Evolutionary conservation across 2,113 vertebrate genomes (phyloP).

Genomic region (Spheniscus mendiculus): DNA sequence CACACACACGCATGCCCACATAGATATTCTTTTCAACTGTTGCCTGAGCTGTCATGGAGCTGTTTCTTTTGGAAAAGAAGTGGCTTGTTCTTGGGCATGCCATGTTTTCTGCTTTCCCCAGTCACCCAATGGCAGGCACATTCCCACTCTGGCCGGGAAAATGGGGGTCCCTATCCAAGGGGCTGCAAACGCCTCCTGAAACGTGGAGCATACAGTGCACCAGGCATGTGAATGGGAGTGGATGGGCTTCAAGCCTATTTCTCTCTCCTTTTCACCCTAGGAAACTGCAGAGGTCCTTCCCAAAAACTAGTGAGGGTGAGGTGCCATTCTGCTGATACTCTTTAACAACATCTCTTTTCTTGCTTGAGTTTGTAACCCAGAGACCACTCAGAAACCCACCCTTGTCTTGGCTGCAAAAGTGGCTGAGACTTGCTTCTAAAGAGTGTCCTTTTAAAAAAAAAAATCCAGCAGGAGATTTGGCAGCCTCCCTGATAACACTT

Average conservation of each 20-base stretch:
- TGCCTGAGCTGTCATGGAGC: background rate
- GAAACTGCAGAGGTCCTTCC: background rate
- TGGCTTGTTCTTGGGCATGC: background rate
- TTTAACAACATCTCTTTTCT: background rate
- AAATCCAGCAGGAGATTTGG: background rate
- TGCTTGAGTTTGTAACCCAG: background rate
- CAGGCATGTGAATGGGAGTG: background rate
- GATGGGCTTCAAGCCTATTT: background rate
- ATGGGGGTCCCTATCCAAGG: background rate
- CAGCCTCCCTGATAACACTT: background rate
- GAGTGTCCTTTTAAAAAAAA: background rate
- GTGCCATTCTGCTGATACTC: background rate
- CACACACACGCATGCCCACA: rapidly evolving
- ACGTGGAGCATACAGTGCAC: background rate
- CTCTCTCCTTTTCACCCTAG: background rate
- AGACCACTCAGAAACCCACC: background rate
- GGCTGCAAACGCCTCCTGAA: background rate
- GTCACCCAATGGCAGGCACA: background rate
- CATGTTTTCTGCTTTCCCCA: background rate
- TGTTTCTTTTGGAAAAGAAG: background rate
- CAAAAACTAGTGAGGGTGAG: background rate
- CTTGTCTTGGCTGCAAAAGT: background rate
- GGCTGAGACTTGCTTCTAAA: background rate
- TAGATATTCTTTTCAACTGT: background rate
- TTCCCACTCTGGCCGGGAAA: background rate